phyloP scores from a whole-genome alignment of 1,140 invertebrate species.

The Drosophila navojoa region DNA sequence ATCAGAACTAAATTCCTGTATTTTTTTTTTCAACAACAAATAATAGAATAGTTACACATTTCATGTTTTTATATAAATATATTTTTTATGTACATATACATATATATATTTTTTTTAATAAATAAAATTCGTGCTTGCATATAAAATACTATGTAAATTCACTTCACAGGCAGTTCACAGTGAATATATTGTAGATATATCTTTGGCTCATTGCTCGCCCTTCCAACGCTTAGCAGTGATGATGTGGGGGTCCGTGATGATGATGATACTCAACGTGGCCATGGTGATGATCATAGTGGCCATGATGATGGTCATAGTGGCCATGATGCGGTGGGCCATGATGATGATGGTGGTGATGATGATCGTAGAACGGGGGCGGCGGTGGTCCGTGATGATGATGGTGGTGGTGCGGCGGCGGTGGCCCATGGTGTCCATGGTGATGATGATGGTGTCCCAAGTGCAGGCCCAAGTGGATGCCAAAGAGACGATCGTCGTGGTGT shows the following conservation, averaged over 20 bases:
- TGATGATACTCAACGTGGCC: slow-evolving; percentile 26
- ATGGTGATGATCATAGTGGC: slow-evolving; percentile 19
- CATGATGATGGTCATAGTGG: slow-evolving; percentile 38
- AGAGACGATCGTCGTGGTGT: slow-evolving; percentile 58
- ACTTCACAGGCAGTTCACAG: slow-evolving; percentile 10
- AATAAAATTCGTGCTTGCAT: slow-evolving; percentile 52
- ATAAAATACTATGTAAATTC: slow-evolving; percentile 8
- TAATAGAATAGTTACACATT: too few species aligned
- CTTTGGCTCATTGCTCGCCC: background rate
- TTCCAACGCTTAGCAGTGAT: slow-evolving; percentile 41
- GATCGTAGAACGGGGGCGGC: background rate
- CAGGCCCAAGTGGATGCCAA: slow-evolving; percentile 64
- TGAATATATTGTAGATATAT: background rate
- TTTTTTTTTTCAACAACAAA: too few species aligned
- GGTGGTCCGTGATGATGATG: slow-evolving; percentile 5
- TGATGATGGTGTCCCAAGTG: slow-evolving; percentile 47
- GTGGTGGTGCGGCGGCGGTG: background rate
- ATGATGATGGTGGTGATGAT: slow-evolving; percentile 41
- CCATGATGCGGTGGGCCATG: slow-evolving; percentile 25
- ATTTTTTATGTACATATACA: background rate
- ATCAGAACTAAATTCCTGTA: too few species aligned
- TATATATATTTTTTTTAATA: slow-evolving; percentile 36
- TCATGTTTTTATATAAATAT: background rate
- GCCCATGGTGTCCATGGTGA: slow-evolving; percentile 38
- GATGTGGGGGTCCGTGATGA: slow-evolving; percentile 39